Evolutionary conservation across 2,888 invertebrate species (phyloP).

Genomic region (Ceratothoa steindachneri): DNA sequence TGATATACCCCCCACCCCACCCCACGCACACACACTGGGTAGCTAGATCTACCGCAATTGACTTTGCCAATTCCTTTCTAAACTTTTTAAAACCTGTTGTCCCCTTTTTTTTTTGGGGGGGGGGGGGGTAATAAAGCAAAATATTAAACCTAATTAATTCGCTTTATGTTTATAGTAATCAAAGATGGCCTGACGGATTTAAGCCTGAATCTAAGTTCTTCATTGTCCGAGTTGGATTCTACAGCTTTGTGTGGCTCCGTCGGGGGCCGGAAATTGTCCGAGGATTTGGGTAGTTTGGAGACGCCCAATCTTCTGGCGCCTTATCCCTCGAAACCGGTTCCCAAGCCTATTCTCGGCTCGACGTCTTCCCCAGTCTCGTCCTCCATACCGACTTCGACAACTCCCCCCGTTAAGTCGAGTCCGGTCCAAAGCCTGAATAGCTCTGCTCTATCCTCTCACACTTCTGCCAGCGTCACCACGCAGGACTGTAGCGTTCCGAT

Average conservation of each 20-base stretch:
- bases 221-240: slow-evolving; percentile 27
- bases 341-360: not conserved
- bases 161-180: slow-evolving; percentile 16
- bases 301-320: not conserved
- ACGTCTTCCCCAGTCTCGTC: not conserved
- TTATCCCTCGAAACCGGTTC: not conserved
- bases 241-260: not conserved
- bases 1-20: too few relatives aligned
- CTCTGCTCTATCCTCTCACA: not conserved
- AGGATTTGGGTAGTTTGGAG: not conserved
- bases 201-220: slow-evolving; percentile 27
- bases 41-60: too few relatives aligned
- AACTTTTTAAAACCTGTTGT: too few relatives aligned
- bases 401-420: not conserved
- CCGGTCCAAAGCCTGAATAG: not conserved
- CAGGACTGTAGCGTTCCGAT: not conserved
- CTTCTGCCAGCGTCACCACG: not conserved
- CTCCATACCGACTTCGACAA: not conserved
- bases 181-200: slow-evolving; percentile 38
- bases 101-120: too few relatives aligned
- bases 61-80: too few relatives aligned
- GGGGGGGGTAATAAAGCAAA: not conserved
- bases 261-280: not conserved
- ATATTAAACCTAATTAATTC: not conserved
- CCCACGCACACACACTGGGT: too few relatives aligned